Evolutionary conservation across 2,888 invertebrate species (phyloP).

Genomic region (Drosophila pseudotalamancana): DNA sequence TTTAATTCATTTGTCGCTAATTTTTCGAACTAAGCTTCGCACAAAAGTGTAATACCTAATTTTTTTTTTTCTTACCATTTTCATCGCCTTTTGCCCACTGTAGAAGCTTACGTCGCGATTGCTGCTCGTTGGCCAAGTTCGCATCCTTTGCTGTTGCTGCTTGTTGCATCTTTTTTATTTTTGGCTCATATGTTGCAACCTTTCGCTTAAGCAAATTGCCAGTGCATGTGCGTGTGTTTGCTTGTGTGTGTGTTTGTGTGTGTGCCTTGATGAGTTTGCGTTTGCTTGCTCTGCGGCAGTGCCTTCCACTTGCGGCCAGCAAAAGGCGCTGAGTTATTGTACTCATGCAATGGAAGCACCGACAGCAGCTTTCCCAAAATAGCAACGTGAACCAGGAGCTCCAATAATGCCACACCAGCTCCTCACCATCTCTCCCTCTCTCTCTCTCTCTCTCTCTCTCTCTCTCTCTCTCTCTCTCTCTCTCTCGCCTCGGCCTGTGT

Average conservation of each 20-base stretch:
- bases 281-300: constrained; percentile 14
- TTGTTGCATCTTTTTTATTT: constrained; percentile 45
- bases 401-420: constrained; percentile 9
- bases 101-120: constrained; percentile 3
- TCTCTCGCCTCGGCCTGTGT: not conserved
- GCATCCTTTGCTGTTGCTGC: constrained; percentile 29
- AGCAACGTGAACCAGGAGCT: constrained; percentile 43
- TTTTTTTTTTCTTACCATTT: not conserved
- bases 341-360: constrained; percentile 20
- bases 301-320: constrained; percentile 51
- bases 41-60: too few species aligned
- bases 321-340: constrained; percentile 57
- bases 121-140: constrained; percentile 23
- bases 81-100: constrained; percentile 13
- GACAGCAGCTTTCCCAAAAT: constrained; percentile 35
- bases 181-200: constrained; percentile 65
- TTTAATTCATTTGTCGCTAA: too few species aligned
- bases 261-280: constrained; percentile 52
- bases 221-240: constrained; percentile 17
- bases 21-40: too few species aligned
- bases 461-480: not conserved
- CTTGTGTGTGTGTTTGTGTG: constrained; percentile 9
- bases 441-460: not conserved
- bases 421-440: too few species aligned
- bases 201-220: constrained; percentile 76